Conservation (phyloP, 2,888 invertebrate genomes). For the Spodoptera littoralis region DNA sequence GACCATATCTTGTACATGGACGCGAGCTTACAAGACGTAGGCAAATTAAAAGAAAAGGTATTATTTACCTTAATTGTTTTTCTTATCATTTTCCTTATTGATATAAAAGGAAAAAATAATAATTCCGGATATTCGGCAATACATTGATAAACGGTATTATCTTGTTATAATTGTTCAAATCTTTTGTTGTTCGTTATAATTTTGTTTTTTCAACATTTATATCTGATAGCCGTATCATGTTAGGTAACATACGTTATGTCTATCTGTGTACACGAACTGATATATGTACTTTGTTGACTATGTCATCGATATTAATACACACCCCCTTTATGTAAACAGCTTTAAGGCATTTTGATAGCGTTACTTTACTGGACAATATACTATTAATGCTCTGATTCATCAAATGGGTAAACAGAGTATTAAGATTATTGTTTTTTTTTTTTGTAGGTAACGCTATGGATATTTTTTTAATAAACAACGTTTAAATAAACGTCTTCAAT, state of each 20-base stretch:
- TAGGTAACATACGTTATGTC: slow-evolving; percentile 9
- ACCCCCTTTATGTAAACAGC: slow-evolving; percentile 12
- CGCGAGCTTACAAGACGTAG: background rate
- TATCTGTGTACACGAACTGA: slow-evolving; percentile 10
- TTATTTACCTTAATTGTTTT: slow-evolving; percentile 24
- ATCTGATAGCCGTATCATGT: slow-evolving; percentile 3
- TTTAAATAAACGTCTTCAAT: too few species aligned
- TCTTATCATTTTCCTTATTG: slow-evolving; percentile 25
- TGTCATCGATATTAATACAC: slow-evolving; percentile 10
- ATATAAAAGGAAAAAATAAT: slow-evolving; percentile 11
- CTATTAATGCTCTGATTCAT: too few species aligned
- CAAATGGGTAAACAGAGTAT: too few species aligned
- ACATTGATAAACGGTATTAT: slow-evolving; percentile 29
- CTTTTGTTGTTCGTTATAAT: slow-evolving; percentile 4
- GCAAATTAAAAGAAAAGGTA: background rate
- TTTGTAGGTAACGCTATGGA: too few species aligned
- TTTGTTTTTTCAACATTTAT: slow-evolving; percentile 16
- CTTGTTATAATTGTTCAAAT: slow-evolving; percentile 12
- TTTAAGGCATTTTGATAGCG: too few species aligned
- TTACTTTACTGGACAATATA: too few species aligned
- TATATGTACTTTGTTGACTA: background rate
- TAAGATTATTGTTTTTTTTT: too few species aligned
- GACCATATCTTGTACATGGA: too few species aligned
- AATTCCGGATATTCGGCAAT: slow-evolving; percentile 8
- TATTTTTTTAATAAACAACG: too few species aligned